These are phyloP conservation scores for Oreotrochilus melanogaster DNA, from an alignment of 2,113 vertebrate genomes.

Conservation along the genomic window DNA sequence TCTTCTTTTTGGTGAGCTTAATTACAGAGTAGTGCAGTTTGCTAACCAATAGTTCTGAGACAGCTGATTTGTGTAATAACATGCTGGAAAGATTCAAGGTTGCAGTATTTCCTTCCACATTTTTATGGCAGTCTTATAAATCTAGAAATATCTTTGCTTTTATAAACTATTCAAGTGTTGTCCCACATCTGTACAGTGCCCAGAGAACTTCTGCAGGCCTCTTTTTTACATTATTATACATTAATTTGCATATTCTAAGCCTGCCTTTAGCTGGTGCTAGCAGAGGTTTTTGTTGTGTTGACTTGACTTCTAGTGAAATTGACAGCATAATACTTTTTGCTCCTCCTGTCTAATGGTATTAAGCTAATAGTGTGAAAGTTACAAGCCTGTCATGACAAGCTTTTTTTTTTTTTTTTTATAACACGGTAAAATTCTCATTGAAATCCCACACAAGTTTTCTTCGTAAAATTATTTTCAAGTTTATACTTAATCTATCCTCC, in stretches of 20 bases:
- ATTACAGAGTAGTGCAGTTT: not conserved
- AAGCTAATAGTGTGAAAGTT: not conserved
- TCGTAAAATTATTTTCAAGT: not conserved
- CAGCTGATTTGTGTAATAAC: not conserved
- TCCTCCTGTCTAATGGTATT: not conserved
- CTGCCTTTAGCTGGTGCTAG: not conserved
- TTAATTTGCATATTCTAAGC: not conserved
- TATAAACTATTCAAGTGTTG: not conserved
- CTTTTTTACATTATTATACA: not conserved
- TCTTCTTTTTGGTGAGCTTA: not conserved
- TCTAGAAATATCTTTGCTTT: not conserved
- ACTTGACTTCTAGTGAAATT: not conserved
- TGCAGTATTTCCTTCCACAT: not conserved
- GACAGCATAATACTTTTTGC: not conserved
- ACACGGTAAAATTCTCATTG: not conserved
- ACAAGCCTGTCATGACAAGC: not conserved
- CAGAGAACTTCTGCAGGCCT: not conserved
- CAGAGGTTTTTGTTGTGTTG: not conserved
- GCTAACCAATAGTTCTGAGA: not conserved
- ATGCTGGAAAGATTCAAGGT: not conserved
- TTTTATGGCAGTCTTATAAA: not conserved
- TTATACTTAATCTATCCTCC: not conserved
- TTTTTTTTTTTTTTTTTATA: not conserved
- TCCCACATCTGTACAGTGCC: rapidly evolving
- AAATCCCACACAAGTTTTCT: not conserved